A percentile compares a stretch with the other conserved stretches of the same genome.
phyloP scores from a whole-genome alignment of 2,797 vertebrate genomes.

The Sebastes vulpes region DNA sequence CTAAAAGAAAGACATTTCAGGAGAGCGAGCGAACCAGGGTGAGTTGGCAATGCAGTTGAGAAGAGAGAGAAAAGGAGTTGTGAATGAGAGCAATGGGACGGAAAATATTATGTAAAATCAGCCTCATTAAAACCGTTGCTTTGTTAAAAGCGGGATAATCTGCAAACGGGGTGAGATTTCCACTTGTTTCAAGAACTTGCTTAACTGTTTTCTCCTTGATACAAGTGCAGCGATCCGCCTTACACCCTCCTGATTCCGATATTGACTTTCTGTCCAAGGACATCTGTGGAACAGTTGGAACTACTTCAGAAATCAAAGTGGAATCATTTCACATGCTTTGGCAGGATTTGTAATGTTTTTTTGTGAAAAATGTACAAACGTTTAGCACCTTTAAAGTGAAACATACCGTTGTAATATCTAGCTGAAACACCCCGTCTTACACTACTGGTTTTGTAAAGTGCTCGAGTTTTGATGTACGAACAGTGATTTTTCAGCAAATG shows the following conservation, averaged over 20 bases:
- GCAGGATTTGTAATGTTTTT: background rate
- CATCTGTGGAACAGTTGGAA: background rate
- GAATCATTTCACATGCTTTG: background rate
- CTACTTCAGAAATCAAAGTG: background rate
- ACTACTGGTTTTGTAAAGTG: background rate
- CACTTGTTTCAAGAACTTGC: background rate
- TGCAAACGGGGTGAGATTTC: background rate
- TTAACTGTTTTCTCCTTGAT: constrained; percentile 19
- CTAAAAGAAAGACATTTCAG: background rate
- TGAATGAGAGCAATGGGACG: background rate
- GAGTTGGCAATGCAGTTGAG: background rate
- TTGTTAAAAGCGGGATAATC: background rate
- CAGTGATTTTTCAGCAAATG: background rate
- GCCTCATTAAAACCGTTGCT: background rate
- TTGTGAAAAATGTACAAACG: background rate
- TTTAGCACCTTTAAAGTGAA: background rate
- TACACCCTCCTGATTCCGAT: background rate
- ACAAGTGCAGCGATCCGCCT: background rate
- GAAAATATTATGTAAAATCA: constrained; percentile 1
- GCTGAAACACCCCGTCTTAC: background rate
- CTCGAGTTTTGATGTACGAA: background rate
- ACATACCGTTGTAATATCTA: background rate
- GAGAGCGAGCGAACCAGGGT: background rate
- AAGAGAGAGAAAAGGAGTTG: background rate
- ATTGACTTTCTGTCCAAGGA: constrained; percentile 29